Conservation (phyloP, 2,888 invertebrate genomes). For the Tetropium fuscum region DNA sequence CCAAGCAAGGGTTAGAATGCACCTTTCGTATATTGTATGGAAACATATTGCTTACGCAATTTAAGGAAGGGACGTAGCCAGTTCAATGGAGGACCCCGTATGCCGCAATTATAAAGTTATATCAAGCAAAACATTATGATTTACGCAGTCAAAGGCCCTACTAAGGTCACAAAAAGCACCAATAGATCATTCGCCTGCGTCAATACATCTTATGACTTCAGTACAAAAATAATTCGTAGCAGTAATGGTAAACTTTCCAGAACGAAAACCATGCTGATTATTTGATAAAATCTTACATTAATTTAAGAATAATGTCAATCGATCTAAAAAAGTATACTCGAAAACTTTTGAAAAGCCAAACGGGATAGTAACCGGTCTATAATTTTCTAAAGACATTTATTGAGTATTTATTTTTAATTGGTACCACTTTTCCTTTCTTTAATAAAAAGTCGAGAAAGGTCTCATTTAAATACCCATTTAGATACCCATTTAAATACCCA, state of each 20-base stretch:
- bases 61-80: not conserved
- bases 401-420: too few relatives aligned
- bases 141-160: conserved; percentile 1
- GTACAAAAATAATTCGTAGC: conserved; percentile 10
- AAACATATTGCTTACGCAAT: not conserved
- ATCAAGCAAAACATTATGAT: not conserved
- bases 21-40: not conserved
- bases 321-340: too few relatives aligned
- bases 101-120: not conserved
- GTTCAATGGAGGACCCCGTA: not conserved
- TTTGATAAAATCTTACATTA: too few relatives aligned
- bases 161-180: not conserved
- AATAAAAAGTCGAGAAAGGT: too few relatives aligned
- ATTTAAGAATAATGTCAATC: too few relatives aligned
- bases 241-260: conserved; percentile 1
- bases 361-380: too few relatives aligned
- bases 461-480: too few relatives aligned
- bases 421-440: too few relatives aligned
- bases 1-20: not conserved
- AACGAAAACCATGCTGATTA: conserved; percentile 11
- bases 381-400: too few relatives aligned
- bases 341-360: too few relatives aligned
- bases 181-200: not conserved
- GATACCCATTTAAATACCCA: too few relatives aligned
- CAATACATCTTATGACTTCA: conserved; percentile 15